These are phyloP conservation scores for Macrochelys suwanniensis DNA, from an alignment of 2,797 vertebrate species.

Conservation along the genomic window DNA sequence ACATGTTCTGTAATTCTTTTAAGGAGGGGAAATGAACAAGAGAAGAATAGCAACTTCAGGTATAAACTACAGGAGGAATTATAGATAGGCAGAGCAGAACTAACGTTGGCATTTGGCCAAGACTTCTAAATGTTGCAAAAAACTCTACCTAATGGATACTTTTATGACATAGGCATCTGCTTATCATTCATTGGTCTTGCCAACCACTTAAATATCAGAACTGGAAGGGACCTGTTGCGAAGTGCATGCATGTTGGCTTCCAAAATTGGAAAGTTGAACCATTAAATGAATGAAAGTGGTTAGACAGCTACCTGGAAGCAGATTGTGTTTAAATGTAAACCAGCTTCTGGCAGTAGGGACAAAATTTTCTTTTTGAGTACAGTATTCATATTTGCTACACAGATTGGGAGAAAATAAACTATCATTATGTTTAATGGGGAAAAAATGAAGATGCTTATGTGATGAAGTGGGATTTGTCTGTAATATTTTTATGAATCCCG, in stretches of 20 bases:
- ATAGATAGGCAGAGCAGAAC: neutral
- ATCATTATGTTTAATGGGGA: neutral
- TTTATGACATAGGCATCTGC: neutral
- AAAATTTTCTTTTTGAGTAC: neutral
- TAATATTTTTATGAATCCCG: neutral
- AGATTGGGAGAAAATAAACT: neutral
- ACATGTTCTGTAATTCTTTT: rapidly evolving
- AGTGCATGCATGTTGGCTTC: neutral
- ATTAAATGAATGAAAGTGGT: neutral
- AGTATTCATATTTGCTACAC: neutral
- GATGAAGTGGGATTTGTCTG: neutral
- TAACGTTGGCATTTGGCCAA: neutral
- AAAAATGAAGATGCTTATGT: neutral
- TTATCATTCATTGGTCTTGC: neutral
- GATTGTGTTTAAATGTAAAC: neutral
- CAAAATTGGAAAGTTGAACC: neutral
- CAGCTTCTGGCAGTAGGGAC: neutral
- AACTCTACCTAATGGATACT: neutral
- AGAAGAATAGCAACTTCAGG: neutral
- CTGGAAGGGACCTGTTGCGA: neutral
- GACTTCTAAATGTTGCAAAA: neutral
- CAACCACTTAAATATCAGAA: neutral
- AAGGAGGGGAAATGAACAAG: neutral
- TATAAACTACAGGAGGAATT: neutral
- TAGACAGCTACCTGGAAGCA: neutral